These are phyloP conservation scores for Hetaerina americana DNA, from an alignment of 1,140 invertebrate species.

Conservation along the genomic window DNA sequence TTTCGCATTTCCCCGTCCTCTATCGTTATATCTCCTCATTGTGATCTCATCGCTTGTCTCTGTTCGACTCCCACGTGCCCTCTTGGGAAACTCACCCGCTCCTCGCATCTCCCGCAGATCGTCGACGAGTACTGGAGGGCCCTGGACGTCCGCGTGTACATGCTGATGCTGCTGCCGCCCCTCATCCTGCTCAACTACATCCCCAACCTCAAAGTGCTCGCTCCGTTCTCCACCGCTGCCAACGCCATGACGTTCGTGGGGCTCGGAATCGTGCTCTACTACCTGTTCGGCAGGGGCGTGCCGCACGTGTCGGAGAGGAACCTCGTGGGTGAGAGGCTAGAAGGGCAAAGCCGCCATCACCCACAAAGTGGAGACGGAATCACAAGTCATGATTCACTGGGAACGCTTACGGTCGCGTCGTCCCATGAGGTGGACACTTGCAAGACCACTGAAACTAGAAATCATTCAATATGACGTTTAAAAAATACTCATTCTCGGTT, in stretches of 20 bases:
- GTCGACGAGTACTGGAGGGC: slow-evolving; percentile 27
- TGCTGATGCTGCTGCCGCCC: slow-evolving; percentile 49
- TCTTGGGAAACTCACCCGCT: background rate
- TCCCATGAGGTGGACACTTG: too few species aligned
- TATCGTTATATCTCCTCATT: too few species aligned
- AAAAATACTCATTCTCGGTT: too few species aligned
- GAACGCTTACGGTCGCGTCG: too few species aligned
- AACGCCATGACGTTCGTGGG: slow-evolving; percentile 59
- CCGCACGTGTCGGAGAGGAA: slow-evolving; percentile 29
- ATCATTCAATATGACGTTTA: too few species aligned
- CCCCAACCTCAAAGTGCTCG: slow-evolving; percentile 59
- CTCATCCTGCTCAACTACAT: slow-evolving; percentile 59
- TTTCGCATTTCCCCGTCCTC: too few species aligned
- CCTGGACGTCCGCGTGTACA: slow-evolving; percentile 34
- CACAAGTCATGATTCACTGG: too few species aligned
- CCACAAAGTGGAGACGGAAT: too few species aligned
- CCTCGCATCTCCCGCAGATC: slow-evolving; percentile 23
- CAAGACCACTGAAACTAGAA: too few species aligned
- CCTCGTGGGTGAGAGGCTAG: slow-evolving; percentile 39
- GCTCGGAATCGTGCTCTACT: slow-evolving; percentile 51
- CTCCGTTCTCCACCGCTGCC: slow-evolving; percentile 67
- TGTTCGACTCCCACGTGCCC: too few species aligned
- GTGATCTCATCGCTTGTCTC: too few species aligned
- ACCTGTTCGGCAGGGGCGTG: slow-evolving; percentile 28
- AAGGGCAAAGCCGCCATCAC: too few species aligned